Evolutionary conservation across 2,888 invertebrate species (phyloP).

Genomic region (Lasioglossum leucozonium): DNA sequence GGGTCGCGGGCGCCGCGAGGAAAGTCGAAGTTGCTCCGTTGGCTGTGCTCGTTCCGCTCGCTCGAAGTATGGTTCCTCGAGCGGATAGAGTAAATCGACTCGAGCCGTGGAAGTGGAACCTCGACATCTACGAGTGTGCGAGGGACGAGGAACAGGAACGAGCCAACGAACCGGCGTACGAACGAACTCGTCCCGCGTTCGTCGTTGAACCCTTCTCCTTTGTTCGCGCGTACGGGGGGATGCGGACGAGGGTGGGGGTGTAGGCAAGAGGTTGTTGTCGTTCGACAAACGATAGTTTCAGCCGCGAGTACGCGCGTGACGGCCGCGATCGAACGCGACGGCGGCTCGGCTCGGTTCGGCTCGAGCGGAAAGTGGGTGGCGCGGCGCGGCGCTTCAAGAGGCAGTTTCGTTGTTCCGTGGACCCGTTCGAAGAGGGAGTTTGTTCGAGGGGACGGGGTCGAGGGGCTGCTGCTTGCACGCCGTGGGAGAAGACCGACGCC

Average conservation of each 20-base stretch:
- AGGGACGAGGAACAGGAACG: background rate
- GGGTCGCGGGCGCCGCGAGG: conserved; percentile 18
- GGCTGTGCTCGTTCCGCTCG: background rate
- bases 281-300: conserved; percentile 62
- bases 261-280: conserved; percentile 51
- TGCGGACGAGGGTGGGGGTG: too few relatives aligned
- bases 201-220: conserved; percentile 67
- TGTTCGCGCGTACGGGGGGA: conserved; percentile 46
- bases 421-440: conserved; percentile 27
- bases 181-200: conserved; percentile 57
- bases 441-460: conserved; percentile 13
- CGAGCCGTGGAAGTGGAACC: conserved; percentile 5
- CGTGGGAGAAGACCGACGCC: conserved; percentile 50
- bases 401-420: conserved; percentile 61
- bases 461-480: conserved; percentile 19
- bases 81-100: conserved; percentile 1
- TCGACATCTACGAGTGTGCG: background rate
- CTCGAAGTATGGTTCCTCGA: background rate
- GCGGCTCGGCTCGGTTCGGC: background rate
- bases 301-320: conserved; percentile 40
- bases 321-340: conserved; percentile 3
- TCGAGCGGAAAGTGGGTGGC: conserved; percentile 22
- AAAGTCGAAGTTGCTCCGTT: background rate
- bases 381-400: conserved; percentile 43
- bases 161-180: background rate